A percentile compares a stretch with the other conserved stretches of the same genome.
Evolutionary conservation across 1,140 invertebrate species (phyloP).

Genomic region (Pristionchus pacificus): DNA sequence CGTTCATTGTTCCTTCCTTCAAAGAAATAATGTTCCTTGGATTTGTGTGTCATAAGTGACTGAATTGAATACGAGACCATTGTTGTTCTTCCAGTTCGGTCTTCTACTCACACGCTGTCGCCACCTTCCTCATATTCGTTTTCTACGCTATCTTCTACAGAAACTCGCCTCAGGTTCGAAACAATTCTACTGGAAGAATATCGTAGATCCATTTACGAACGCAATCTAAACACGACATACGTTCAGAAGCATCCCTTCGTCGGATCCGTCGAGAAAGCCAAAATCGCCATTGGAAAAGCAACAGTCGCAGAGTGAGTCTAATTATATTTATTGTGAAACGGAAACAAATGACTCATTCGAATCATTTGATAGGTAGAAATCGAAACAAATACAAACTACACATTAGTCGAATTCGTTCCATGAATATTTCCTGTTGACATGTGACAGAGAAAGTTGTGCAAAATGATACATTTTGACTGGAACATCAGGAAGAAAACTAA

Average conservation of each 20-base stretch:
- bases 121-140: conserved; percentile 42
- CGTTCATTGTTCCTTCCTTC: background rate
- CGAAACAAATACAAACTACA: no score
- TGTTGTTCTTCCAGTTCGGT: conserved; percentile 47
- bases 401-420: no score
- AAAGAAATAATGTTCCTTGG: background rate
- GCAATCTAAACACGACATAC: no score
- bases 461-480: no score
- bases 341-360: no score
- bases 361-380: no score
- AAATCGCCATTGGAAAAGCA: conserved; percentile 51
- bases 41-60: background rate
- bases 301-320: conserved; percentile 18
- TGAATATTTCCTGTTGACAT: no score
- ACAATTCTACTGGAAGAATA: no score
- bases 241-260: conserved; percentile 57
- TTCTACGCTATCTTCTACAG: conserved; percentile 49
- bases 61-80: background rate
- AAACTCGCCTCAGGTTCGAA: conserved; percentile 49
- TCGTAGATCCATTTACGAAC: no score
- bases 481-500: no score
- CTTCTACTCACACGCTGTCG: conserved; percentile 50
- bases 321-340: background rate
- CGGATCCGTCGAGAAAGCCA: conserved; percentile 43
- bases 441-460: no score